Percentiles rank a stretch among this genome's conserved stretches.
These are phyloP conservation scores for Prosopocoilus inquinatus DNA, from an alignment of 2,888 invertebrate genomes.

Conservation along the genomic window DNA sequence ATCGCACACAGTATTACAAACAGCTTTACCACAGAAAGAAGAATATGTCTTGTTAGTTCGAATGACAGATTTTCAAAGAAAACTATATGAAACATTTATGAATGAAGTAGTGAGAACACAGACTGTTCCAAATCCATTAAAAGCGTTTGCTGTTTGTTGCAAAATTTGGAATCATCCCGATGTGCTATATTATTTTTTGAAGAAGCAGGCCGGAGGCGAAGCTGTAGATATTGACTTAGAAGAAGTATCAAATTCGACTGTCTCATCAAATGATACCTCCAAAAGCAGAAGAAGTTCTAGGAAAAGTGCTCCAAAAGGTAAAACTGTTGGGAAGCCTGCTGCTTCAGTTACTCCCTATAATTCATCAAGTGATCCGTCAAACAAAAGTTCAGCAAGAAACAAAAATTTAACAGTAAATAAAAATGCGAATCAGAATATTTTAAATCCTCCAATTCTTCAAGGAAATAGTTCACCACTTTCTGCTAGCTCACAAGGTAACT, in stretches of 20 bases:
- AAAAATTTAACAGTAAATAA: constrained; percentile 10
- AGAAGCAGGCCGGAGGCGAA: constrained; percentile 75
- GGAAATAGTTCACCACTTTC: constrained; percentile 15
- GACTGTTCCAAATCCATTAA: constrained; percentile 89
- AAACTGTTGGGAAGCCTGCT: constrained; percentile 52
- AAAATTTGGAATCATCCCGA: constrained; percentile 98
- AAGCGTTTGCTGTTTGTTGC: constrained; percentile 97
- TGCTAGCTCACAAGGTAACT: constrained; percentile 15
- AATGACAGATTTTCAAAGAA: constrained; percentile 88
- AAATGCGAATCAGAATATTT: constrained; percentile 41
- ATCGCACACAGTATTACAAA: constrained; percentile 88
- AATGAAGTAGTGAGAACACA: constrained; percentile 84
- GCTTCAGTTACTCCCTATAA: constrained; percentile 56
- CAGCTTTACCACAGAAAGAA: constrained; percentile 90
- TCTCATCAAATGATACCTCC: constrained; percentile 43
- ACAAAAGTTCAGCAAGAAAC: constrained; percentile 14
- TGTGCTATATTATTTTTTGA: constrained; percentile 83
- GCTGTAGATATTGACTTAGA: constrained; percentile 80
- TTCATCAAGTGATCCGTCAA: constrained; percentile 16
- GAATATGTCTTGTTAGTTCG: constrained; percentile 88
- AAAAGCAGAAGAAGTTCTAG: constrained; percentile 48
- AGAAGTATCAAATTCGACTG: constrained; percentile 61
- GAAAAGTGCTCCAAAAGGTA: constrained; percentile 46
- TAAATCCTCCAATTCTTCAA: constrained; percentile 6
- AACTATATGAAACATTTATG: constrained; percentile 91